phyloP scores from a whole-genome alignment of 2,113 vertebrate species.

The Isichthys henryi region DNA sequence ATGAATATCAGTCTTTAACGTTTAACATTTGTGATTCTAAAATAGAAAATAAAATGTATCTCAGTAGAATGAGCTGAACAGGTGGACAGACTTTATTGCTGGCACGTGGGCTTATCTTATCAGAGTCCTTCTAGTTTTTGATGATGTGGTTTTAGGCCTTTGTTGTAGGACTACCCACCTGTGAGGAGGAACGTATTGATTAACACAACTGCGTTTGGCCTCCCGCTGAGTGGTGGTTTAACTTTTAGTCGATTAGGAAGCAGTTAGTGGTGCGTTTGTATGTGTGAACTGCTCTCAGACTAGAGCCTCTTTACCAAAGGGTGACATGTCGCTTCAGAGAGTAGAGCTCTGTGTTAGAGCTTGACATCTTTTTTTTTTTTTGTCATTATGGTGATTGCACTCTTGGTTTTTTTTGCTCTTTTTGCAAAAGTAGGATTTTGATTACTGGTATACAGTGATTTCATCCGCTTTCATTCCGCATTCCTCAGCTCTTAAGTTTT shows the following conservation, averaged over 20 bases:
- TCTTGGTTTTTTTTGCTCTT: not conserved
- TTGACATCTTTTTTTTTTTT: not conserved
- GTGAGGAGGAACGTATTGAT: not conserved
- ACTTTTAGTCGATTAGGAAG: not conserved
- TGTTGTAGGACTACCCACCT: not conserved
- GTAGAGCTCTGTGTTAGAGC: not conserved
- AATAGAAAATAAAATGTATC: not conserved
- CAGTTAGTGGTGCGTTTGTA: not conserved
- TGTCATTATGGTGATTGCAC: too few species aligned
- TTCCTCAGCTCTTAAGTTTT: not conserved
- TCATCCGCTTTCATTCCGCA: not conserved
- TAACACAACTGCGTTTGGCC: not conserved
- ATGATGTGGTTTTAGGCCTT: not conserved
- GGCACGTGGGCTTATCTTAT: not conserved
- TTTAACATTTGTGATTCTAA: not conserved
- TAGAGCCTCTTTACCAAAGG: not conserved
- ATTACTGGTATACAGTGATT: not conserved
- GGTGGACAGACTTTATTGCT: not conserved
- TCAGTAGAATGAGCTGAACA: not conserved
- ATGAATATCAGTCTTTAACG: not conserved
- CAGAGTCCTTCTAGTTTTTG: not conserved
- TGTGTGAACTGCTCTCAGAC: not conserved
- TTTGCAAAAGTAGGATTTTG: not conserved
- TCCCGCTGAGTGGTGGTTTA: not conserved
- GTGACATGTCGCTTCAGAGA: not conserved